Percentiles rank a stretch among this genome's conserved stretches.
Conservation (phyloP, 2,888 invertebrate genomes). For the Acrocyrtus sp. region DNA sequence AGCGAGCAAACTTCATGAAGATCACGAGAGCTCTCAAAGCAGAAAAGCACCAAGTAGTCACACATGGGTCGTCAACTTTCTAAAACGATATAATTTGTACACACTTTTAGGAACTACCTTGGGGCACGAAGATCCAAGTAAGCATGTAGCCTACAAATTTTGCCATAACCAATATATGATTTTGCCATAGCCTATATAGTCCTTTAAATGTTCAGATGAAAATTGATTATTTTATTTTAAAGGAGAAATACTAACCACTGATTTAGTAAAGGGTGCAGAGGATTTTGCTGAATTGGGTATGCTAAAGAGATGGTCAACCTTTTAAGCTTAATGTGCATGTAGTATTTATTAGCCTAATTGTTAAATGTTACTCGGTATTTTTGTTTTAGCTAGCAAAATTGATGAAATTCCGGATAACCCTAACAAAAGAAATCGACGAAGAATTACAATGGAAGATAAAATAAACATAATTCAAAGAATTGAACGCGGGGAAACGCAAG, state of each 20-base stretch:
- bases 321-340: too few relatives aligned
- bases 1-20: constrained; percentile 2
- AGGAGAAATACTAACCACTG: too few relatives aligned
- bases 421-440: constrained; percentile 33
- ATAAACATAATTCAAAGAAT: constrained; percentile 39
- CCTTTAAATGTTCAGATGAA: too few relatives aligned
- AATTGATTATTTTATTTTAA: too few relatives aligned
- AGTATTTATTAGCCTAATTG: too few relatives aligned
- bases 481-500: constrained; percentile 40
- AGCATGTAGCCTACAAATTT: too few relatives aligned
- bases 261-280: too few relatives aligned
- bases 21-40: background rate
- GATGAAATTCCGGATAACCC: constrained; percentile 46
- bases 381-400: constrained; percentile 10
- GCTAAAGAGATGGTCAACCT: too few relatives aligned
- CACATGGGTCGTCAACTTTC: constrained; percentile 16
- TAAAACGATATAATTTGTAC: constrained; percentile 18
- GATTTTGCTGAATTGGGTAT: too few relatives aligned
- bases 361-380: too few relatives aligned
- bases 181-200: too few relatives aligned
- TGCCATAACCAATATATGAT: too few relatives aligned
- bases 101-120: constrained; percentile 16
- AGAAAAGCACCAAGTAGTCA: background rate
- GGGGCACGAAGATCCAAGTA: constrained; percentile 30
- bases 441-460: constrained; percentile 40